Evolutionary conservation across 1,140 invertebrate genomes (phyloP), one percentile per base, ranked within the genome.

Genomic region (Trachymyrmex septentrionalis): DNA sequence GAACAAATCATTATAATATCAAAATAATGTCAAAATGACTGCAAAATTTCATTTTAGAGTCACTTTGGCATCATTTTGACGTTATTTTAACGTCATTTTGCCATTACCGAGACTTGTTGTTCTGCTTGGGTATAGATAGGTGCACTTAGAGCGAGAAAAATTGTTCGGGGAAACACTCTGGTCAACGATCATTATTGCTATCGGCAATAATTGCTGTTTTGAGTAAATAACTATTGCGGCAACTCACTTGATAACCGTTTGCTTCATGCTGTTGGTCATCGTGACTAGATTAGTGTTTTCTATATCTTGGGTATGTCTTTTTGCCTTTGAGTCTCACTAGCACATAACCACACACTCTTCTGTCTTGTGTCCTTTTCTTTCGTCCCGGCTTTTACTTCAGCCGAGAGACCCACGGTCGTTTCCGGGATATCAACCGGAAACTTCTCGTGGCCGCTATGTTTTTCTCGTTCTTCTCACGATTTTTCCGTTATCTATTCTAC

Each of bases 231-330:
- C 24, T n/a, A 61, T 44, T 73, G 57, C 61, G 63, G 9, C 50
- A 91, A 94, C 94, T 95, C 92, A 95, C 95, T 95, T 95, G 76
- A 95, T 95, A 44, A 95, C 95, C 6, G 95, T 95, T 61, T 95
- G 95, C 90, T 95, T 95, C 93, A 95, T 94, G 81, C 94, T 95
- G 90, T 94, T 95, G 0, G 95, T 95, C 95, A 95, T 95, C 27
- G 77, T 86, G 88, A 76, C 55, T 81, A 50, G 86, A 61, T 34
- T 53, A n/a, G 1, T n/a, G 5, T 48, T 30, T 4, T 75, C 7
- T 53, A 0, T 30, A 3, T 10, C 50, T 80, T n/a, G 14, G 66
- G 21, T 57, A 12, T 69, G 19, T 16, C 16, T 81, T 57, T 12
- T 12, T 48, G 44, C 1, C 7, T n/a, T n/a, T 38, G 24, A 55